Evolutionary conservation across 2,888 invertebrate genomes (phyloP), one percentile per base, ranked within the genome.

Genomic region (Cylloceria caligata): DNA sequence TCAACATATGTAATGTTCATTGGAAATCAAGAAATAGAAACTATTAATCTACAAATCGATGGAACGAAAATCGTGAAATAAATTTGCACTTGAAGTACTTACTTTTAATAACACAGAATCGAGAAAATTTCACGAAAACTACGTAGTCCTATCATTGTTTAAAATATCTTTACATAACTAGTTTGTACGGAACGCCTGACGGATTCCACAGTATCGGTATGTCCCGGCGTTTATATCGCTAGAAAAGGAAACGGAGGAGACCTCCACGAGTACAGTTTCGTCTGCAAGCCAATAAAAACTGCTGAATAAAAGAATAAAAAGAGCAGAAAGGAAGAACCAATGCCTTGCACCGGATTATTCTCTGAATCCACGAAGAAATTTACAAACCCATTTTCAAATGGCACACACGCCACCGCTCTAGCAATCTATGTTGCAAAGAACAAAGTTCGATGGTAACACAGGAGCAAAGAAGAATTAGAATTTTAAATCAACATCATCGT

Each of bases 401-500:
- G 30, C 42, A 27, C 27, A 42, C 24, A 11, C 42, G 82, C 83
- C 39, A 83, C 83, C 73, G 75, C 81, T 73, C 74, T 79, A 55
- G 75, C 84, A 81, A 85, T 84, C 84, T 81, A 83, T 83, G 82
- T 74, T 73, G 76, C 72, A 84, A 84, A 80, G 84, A 84, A 81
- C 83, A 85, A 86, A 86, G 81, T 86, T 84, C 69, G 52, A 60
- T 34, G 65, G 73, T 13, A 24, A 34, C n/a, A 34, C 30, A 45
- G 62, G 47, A n/a, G 52, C 27, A 64, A 78, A 67, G 69, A 78
- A 55, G 55, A 86, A 90, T 90, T 90, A 89, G 90, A 90, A 90
- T 90, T 90, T 90, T 87, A 90, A 90, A 90, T 90, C 87, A 87
- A 87, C 88, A 85, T 84, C 86, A 85, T 85, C 77, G 62, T 52